Evolutionary conservation across 1,140 invertebrate genomes (phyloP).

Genomic region (Scaptomyza hsui): DNA sequence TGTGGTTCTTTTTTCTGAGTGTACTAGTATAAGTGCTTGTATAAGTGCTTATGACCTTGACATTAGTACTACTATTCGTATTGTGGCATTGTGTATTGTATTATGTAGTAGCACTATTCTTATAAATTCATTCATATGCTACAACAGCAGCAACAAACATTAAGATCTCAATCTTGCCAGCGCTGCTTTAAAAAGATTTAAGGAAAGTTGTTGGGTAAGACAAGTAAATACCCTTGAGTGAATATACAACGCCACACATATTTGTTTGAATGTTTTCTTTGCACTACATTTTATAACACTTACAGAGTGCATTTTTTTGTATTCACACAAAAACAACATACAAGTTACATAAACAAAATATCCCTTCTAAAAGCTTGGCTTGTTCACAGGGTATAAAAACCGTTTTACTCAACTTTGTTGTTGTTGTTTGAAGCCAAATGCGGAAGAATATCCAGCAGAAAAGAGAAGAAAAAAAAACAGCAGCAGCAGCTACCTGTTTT

Average conservation of each 20-base stretch:
- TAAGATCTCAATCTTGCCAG: conserved; percentile 24
- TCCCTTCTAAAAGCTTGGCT: too few species aligned
- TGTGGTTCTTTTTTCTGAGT: too few species aligned
- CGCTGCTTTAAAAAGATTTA: background rate
- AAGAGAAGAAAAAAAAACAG: background rate
- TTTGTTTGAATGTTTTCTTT: too few species aligned
- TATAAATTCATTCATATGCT: conserved; percentile 25
- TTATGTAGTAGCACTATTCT: conserved; percentile 12
- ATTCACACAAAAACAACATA: too few species aligned
- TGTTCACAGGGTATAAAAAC: conserved; percentile 6
- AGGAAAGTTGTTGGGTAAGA: background rate
- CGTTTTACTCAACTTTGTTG: background rate
- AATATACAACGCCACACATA: too few species aligned
- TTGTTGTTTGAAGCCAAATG: conserved; percentile 35
- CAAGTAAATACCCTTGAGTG: background rate
- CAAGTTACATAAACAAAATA: too few species aligned
- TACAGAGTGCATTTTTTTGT: too few species aligned
- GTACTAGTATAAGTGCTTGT: background rate
- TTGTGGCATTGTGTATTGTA: conserved; percentile 9
- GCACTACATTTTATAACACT: too few species aligned
- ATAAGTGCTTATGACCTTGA: conserved; percentile 20
- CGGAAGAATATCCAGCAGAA: conserved; percentile 47
- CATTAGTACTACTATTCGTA: conserved; percentile 19
- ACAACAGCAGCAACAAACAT: conserved; percentile 5
- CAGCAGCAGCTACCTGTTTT: conserved; percentile 48